These are phyloP conservation scores for Acholoe squamosa DNA, from an alignment of 2,888 invertebrate species.

Conservation along the genomic window DNA sequence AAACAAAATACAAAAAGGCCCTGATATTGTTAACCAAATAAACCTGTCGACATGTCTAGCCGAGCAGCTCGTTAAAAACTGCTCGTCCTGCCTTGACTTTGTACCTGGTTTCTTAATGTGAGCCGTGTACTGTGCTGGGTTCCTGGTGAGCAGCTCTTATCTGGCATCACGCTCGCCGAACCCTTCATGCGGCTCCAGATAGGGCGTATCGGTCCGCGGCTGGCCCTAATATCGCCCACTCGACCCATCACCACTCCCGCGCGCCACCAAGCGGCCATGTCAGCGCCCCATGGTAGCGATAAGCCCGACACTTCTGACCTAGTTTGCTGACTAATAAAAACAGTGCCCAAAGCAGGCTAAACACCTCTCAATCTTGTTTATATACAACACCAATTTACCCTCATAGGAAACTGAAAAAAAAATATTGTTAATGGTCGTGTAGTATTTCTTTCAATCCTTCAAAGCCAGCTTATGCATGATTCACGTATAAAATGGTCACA, in stretches of 20 bases:
- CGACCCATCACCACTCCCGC: slow-evolving; percentile 22
- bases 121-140: neutral
- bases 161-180: slow-evolving; percentile 38
- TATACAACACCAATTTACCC: neutral
- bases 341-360: neutral
- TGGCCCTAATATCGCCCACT: slow-evolving; percentile 34
- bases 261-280: slow-evolving; percentile 45
- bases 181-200: slow-evolving; percentile 55
- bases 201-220: slow-evolving; percentile 39
- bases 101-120: neutral
- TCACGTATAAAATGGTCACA: too few relatives aligned
- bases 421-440: too few relatives aligned
- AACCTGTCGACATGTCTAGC: neutral
- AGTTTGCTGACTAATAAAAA: slow-evolving; percentile 15
- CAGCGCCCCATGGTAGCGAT: slow-evolving; percentile 31
- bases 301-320: slow-evolving; percentile 24
- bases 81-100: neutral
- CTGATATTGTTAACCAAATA: neutral
- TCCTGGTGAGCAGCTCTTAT: neutral
- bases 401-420: neutral
- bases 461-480: too few relatives aligned
- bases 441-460: too few relatives aligned
- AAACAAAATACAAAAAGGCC: neutral
- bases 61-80: neutral
- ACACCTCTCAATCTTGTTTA: neutral